A percentile compares a stretch with the other conserved stretches of the same genome.
Evolutionary conservation across 2,888 invertebrate species (phyloP).

Genomic region (Mythimna pallens): DNA sequence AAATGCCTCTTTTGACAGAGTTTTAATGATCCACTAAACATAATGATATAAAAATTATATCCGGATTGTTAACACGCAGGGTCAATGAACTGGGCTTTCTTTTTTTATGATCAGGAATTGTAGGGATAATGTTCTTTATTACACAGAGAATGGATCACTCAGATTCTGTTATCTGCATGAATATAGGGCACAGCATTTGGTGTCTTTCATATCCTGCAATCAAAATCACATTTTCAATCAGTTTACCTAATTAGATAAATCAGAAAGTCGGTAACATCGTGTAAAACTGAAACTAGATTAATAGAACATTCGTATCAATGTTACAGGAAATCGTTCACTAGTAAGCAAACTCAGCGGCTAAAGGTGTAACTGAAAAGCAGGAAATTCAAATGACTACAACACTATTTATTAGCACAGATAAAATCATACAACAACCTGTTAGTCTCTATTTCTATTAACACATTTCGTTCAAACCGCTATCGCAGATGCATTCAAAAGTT

Average conservation of each 20-base stretch:
- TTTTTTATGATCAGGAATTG: conserved; percentile 9
- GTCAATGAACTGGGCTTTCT: conserved; percentile 41
- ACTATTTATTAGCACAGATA: conserved; percentile 44
- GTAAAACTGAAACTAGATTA: conserved; percentile 15
- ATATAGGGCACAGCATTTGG: not conserved
- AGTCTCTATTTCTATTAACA: conserved; percentile 26
- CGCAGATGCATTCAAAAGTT: conserved; percentile 34
- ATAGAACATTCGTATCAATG: conserved; percentile 10
- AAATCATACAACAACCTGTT: conserved; percentile 33
- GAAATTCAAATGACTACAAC: conserved; percentile 50
- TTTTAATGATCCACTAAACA: conserved; percentile 82
- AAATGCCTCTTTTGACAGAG: conserved; percentile 78
- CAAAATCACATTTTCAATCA: not conserved
- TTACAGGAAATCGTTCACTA: conserved; percentile 34
- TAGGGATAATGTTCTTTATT: not conserved
- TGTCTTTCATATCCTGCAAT: not conserved
- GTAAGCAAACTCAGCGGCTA: conserved; percentile 3
- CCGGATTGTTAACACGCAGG: conserved; percentile 69
- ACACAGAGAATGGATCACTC: too few relatives aligned
- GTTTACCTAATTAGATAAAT: not conserved
- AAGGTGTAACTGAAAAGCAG: conserved; percentile 36
- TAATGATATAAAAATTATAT: conserved; percentile 74
- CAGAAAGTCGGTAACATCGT: not conserved
- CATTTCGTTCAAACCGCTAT: conserved; percentile 9
- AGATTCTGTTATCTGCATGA: too few relatives aligned